phyloP scores from a whole-genome alignment of 2,797 vertebrate species.

The Crocidura indochinensis region DNA sequence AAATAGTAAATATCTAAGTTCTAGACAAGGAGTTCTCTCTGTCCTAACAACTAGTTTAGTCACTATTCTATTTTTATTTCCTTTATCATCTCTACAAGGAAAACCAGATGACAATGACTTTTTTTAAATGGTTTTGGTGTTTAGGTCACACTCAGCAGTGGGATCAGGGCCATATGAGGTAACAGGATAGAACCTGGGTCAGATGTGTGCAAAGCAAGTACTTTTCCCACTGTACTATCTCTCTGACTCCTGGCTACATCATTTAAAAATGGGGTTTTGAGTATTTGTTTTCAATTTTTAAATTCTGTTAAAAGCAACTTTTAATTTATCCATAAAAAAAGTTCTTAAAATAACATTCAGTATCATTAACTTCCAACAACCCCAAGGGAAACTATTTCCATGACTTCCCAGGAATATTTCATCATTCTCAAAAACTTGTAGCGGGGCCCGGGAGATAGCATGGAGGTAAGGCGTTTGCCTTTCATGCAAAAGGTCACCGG shows the following conservation, averaged over 20 bases:
- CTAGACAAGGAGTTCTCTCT: constrained; percentile 83
- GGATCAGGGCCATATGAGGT: too few species aligned
- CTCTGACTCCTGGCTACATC: too few species aligned
- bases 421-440: constrained; percentile 66
- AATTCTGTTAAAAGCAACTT: constrained; percentile 57
- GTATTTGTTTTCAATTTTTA: constrained; percentile 53
- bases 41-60: constrained; percentile 72
- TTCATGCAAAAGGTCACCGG: too few species aligned
- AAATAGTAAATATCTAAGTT: constrained; percentile 81
- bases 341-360: constrained; percentile 68
- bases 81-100: constrained; percentile 79
- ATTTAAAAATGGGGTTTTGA: background rate
- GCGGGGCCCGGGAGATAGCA: too few species aligned
- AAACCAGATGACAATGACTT: constrained; percentile 67
- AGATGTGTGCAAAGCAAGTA: too few species aligned
- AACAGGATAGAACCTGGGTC: too few species aligned
- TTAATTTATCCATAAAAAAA: constrained; percentile 45
- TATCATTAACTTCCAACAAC: constrained; percentile 26
- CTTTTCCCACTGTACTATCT: too few species aligned
- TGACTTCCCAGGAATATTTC: constrained; percentile 62
- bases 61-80: constrained; percentile 33
- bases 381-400: constrained; percentile 69
- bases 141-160: too few species aligned
- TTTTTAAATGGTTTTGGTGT: too few species aligned
- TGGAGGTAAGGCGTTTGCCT: too few species aligned